These are phyloP conservation scores for Theristicus caerulescens DNA, from an alignment of 2,113 vertebrate species.

Conservation along the genomic window DNA sequence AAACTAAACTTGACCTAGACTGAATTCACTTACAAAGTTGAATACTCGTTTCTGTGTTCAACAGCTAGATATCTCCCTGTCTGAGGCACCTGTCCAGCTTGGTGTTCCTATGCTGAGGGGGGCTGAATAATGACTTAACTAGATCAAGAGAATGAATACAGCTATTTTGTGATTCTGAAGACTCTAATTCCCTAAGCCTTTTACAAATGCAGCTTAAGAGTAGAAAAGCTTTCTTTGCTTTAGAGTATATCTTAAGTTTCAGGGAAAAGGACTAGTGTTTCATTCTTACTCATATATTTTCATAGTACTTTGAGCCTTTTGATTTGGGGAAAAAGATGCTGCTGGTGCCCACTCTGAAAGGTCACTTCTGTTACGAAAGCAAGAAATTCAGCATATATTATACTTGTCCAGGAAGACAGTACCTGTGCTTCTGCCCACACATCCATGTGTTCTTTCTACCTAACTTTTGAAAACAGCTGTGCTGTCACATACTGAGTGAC, in stretches of 20 bases:
- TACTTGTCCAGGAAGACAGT: background rate
- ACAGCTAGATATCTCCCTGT: background rate
- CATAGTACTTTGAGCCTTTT: background rate
- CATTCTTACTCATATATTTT: background rate
- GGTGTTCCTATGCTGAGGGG: background rate
- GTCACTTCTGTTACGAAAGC: background rate
- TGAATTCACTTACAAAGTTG: background rate
- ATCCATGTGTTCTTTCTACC: background rate
- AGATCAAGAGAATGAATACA: background rate
- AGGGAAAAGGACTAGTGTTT: background rate
- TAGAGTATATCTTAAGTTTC: background rate
- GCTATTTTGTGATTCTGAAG: background rate
- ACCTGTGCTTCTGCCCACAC: background rate
- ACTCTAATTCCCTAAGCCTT: background rate
- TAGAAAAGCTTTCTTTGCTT: background rate
- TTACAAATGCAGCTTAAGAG: background rate
- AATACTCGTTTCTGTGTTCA: background rate
- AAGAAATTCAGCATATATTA: background rate
- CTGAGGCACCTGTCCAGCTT: background rate
- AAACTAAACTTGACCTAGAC: background rate
- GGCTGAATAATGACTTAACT: background rate
- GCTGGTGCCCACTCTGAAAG: background rate
- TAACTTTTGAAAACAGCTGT: background rate
- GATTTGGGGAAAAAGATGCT: background rate
- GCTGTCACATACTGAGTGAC: background rate